phyloP scores from a whole-genome alignment of 2,113 vertebrate genomes.

The Phalacrocorax pelagicus region DNA sequence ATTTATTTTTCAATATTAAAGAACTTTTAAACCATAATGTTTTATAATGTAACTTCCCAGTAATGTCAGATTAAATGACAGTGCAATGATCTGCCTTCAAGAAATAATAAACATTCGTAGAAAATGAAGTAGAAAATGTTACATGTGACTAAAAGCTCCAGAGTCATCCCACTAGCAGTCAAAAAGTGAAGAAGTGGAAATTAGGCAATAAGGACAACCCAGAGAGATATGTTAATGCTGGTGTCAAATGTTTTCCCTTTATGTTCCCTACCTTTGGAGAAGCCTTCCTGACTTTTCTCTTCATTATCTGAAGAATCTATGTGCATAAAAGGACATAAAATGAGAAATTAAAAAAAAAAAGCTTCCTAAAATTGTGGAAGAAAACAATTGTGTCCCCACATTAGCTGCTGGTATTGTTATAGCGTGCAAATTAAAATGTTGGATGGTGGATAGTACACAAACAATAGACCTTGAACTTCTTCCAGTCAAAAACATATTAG shows the following conservation, averaged over 20 bases:
- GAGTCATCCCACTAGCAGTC: not conserved
- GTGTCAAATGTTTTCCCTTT: not conserved
- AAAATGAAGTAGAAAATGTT: not conserved
- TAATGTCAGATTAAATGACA: not conserved
- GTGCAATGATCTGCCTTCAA: not conserved
- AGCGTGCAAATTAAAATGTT: slow-evolving; percentile 25
- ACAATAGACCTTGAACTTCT: slow-evolving; percentile 53
- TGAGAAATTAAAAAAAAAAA: not conserved
- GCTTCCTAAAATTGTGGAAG: slow-evolving; percentile 57
- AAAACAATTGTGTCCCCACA: slow-evolving; percentile 44
- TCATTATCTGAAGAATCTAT: slow-evolving; percentile 17
- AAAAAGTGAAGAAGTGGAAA: not conserved
- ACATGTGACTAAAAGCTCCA: not conserved
- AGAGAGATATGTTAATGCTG: not conserved
- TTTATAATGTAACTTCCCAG: not conserved
- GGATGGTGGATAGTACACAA: slow-evolving; percentile 15
- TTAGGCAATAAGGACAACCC: not conserved
- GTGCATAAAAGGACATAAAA: slow-evolving; percentile 27
- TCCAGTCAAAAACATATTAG: slow-evolving; percentile 38
- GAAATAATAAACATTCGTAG: not conserved
- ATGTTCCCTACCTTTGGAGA: not conserved
- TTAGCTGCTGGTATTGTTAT: slow-evolving; percentile 36
- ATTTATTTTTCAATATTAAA: not conserved
- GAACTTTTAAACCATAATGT: not conserved
- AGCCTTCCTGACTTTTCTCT: slow-evolving; percentile 2